phyloP scores from a whole-genome alignment of 2,888 invertebrate species.

The Noctua comes region DNA sequence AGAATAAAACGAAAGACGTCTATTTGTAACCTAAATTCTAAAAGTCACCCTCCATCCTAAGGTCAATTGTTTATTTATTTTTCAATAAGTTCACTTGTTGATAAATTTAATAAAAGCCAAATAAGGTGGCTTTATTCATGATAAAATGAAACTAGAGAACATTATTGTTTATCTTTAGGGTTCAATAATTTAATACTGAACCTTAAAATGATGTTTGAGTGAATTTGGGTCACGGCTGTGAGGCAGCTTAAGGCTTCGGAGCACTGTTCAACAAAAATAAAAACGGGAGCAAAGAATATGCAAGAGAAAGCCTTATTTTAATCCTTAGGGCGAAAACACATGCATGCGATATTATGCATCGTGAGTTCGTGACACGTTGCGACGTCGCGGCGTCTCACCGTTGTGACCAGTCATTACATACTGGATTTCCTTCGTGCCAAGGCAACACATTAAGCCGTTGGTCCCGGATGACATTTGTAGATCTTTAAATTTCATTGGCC shows the following conservation, averaged over 20 bases:
- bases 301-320: background rate
- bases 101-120: constrained; percentile 24
- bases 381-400: background rate
- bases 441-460: too few relatives aligned
- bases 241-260: background rate
- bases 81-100: constrained; percentile 17
- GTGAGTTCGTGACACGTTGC: background rate
- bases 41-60: constrained; percentile 13
- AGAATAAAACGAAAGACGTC: background rate
- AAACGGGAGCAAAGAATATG: background rate
- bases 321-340: background rate
- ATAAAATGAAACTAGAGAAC: constrained; percentile 14
- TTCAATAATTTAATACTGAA: constrained; percentile 14
- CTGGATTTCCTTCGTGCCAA: too few relatives aligned
- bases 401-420: too few relatives aligned
- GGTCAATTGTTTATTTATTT: constrained; percentile 12
- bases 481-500: too few relatives aligned
- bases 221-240: background rate
- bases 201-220: constrained; percentile 22
- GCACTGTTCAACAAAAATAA: background rate
- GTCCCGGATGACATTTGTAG: too few relatives aligned
- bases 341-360: background rate
- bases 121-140: background rate
- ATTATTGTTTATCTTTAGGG: background rate
- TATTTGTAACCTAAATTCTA: background rate